These are phyloP conservation scores for Rallus crepitans DNA, from an alignment of 2,797 vertebrate genomes.

Conservation along the genomic window DNA sequence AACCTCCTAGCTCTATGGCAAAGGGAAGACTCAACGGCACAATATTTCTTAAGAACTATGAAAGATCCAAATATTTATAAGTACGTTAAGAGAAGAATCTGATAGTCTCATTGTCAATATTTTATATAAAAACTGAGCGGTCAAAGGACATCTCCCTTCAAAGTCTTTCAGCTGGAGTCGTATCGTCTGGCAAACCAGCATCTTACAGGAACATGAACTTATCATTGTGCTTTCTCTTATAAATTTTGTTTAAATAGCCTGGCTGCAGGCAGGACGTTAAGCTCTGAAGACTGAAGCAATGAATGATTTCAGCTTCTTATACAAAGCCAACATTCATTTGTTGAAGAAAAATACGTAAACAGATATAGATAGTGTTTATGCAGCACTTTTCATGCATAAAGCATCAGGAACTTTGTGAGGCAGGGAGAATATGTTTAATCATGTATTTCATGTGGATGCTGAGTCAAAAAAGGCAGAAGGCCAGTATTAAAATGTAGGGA, in stretches of 20 bases:
- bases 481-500: background rate
- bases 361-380: background rate
- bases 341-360: background rate
- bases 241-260: background rate
- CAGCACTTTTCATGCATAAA: background rate
- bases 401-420: background rate
- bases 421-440: background rate
- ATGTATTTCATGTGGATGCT: background rate
- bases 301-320: background rate
- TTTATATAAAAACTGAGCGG: background rate
- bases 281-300: constrained; percentile 6
- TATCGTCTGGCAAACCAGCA: background rate
- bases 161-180: background rate
- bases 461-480: background rate
- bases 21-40: constrained; percentile 37
- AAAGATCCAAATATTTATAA: constrained; percentile 68
- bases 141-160: background rate
- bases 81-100: constrained; percentile 39
- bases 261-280: constrained; percentile 24
- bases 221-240: background rate
- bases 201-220: background rate
- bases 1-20: background rate
- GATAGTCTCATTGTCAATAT: constrained; percentile 32
- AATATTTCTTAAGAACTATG: constrained; percentile 34
- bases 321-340: background rate